phyloP scores from a whole-genome alignment of 2,797 vertebrate genomes.

The Poeciliopsis paucimaculata region DNA sequence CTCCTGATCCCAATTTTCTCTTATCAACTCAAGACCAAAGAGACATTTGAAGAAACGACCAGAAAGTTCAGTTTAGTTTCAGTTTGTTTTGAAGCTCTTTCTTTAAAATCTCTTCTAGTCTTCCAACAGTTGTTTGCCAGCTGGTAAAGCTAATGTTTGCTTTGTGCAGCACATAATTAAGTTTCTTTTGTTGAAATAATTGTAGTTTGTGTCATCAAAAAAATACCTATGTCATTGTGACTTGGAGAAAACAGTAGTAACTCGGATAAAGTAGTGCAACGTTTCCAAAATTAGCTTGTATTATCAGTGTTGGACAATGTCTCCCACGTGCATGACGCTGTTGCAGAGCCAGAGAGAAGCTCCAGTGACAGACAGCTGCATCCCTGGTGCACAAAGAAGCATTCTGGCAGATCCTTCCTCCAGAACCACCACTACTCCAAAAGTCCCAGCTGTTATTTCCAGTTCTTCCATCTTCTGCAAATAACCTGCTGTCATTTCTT shows the following conservation, averaged over 20 bases:
- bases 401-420: background rate
- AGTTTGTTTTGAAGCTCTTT: background rate
- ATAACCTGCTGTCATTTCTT: no score
- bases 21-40: constrained; percentile 4
- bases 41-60: constrained; percentile 8
- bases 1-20: constrained; percentile 28
- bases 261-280: background rate
- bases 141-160: no score
- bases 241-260: background rate
- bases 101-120: constrained; percentile 1
- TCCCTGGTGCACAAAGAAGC: background rate
- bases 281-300: background rate
- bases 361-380: background rate
- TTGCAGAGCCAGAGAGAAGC: background rate
- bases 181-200: background rate
- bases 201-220: background rate
- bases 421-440: background rate
- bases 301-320: background rate
- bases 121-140: background rate
- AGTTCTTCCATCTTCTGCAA: background rate
- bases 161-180: background rate
- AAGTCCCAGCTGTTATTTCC: background rate
- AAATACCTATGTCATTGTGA: background rate
- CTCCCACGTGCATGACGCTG: background rate
- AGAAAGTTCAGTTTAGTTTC: background rate